Evolutionary conservation across 1,140 invertebrate species (phyloP).

Genomic region (Hycleus phaleratus): DNA sequence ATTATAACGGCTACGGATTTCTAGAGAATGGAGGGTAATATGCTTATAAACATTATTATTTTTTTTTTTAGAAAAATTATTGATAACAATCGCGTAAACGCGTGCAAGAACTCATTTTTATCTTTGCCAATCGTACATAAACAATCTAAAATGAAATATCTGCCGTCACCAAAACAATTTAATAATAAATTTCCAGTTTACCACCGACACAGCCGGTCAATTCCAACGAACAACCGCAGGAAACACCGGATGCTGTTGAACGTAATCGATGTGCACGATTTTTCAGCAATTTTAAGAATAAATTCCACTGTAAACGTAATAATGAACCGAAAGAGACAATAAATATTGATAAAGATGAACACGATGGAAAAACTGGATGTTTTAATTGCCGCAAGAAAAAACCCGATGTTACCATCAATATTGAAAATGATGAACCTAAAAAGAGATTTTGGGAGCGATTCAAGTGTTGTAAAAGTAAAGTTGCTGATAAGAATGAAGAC

Average conservation of each 20-base stretch:
- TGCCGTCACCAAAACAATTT: background rate
- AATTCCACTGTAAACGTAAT: constrained; percentile 26
- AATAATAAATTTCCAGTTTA: constrained; percentile 21
- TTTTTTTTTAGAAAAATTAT: background rate
- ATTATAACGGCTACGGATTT: constrained; percentile 36
- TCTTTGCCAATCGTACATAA: too few relatives aligned
- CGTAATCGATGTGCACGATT: constrained; percentile 28
- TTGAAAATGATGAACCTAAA: constrained; percentile 24
- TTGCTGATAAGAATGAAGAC: constrained; percentile 26
- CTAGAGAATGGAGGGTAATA: constrained; percentile 36
- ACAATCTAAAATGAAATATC: too few relatives aligned
- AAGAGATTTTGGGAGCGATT: constrained; percentile 25
- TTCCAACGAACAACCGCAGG: constrained; percentile 14
- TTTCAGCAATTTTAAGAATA: constrained; percentile 24
- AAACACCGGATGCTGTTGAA: constrained; percentile 19
- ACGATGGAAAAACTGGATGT: constrained; percentile 22
- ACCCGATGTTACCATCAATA: constrained; percentile 23
- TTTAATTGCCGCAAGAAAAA: constrained; percentile 28
- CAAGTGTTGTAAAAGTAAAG: constrained; percentile 36
- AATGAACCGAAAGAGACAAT: constrained; percentile 13
- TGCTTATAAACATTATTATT: constrained; percentile 5
- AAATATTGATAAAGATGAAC: background rate
- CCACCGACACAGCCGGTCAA: constrained; percentile 26
- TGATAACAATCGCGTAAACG: background rate
- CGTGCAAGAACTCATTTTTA: too few relatives aligned